Base-by-base conservation (phyloP, 2,113 vertebrate genomes). In the Herpailurus yagouaroundi region DNA sequence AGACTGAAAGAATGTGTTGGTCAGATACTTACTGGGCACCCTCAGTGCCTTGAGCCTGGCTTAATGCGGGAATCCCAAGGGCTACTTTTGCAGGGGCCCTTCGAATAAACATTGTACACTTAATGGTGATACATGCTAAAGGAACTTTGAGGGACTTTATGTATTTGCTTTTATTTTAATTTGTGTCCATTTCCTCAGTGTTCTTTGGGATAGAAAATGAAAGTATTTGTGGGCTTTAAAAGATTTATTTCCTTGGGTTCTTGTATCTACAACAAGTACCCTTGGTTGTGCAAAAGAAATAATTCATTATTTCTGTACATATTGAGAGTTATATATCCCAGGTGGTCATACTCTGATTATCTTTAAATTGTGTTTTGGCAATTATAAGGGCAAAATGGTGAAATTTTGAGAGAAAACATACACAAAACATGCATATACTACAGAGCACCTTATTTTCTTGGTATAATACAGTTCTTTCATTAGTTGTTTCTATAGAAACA, bases 131-230 rank as follows among this genome's bases (percentile, higher is more conserved):
- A 38, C 12, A 18, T 27, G 38, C 18, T 36, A 33, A 48, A 8
- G 71, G n/a, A 9, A 64, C n/a, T 36, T 23, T 93, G 16, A 38
- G 19, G 29, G 8, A 1, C 18, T 57, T 73, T n/a, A 2, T 52
- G 23, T 69, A 45, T 84, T 92, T 97, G 81, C 1, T 31, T 95
- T 87, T 36, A 33, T 71, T 95, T 89, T 93, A 84, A 52, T 66
- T 91, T 36, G 82, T 45, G 9, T 66, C 68, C 7, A 29, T 93
- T 77, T 97, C 38, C 71, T 83, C 31, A 68, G 7, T 94, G 63
- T 71, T 73, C 64, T 15, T 91, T 93, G 11, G 55, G n/a, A 41
- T 81, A 95, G 73, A 7, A 69, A 93, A 76, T 50, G 13, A 7
- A 93, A 76, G 1, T 83, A 77, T 87, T n/a, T 3, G 31, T 48